Percentiles rank a stretch among this genome's conserved stretches.
Conservation (phyloP, 2,888 invertebrate genomes). For the Euproctis similis region DNA sequence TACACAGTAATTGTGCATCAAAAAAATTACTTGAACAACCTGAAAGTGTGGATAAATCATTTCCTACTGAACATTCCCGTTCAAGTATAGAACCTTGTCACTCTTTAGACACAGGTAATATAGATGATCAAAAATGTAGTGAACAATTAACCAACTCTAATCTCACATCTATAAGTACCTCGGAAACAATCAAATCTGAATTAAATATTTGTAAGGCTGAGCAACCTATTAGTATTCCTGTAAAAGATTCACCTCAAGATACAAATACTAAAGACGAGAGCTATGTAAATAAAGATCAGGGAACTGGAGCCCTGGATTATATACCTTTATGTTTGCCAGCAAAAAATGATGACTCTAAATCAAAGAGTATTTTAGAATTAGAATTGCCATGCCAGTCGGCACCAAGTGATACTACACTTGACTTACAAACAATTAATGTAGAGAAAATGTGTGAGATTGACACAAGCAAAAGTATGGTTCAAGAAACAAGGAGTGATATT, state of each 20-base stretch:
- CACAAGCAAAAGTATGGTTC: not conserved
- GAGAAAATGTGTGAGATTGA: conserved; percentile 1
- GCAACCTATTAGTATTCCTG: no score
- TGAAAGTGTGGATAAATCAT: conserved; percentile 9
- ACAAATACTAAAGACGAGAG: no score
- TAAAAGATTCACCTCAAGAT: no score
- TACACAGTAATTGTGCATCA: conserved; percentile 9
- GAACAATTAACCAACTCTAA: not conserved
- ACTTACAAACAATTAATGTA: no score
- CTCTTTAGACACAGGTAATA: conserved; percentile 4
- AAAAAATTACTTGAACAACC: conserved; percentile 4
- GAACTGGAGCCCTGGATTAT: conserved; percentile 5
- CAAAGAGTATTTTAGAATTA: not conserved
- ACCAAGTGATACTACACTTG: not conserved
- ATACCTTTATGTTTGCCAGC: conserved; percentile 6
- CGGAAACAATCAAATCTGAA: no score
- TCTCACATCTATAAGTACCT: no score
- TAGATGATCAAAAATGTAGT: conserved; percentile 8
- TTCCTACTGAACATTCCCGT: conserved; percentile 19
- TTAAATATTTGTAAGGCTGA: not conserved
- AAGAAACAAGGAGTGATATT: not conserved
- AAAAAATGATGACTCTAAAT: conserved; percentile 2
- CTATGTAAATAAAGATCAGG: conserved; percentile 6
- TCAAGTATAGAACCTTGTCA: conserved; percentile 8
- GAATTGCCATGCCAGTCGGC: not conserved